Conservation (phyloP, 2,797 vertebrate genomes). For the Sebastes baramenuke region DNA sequence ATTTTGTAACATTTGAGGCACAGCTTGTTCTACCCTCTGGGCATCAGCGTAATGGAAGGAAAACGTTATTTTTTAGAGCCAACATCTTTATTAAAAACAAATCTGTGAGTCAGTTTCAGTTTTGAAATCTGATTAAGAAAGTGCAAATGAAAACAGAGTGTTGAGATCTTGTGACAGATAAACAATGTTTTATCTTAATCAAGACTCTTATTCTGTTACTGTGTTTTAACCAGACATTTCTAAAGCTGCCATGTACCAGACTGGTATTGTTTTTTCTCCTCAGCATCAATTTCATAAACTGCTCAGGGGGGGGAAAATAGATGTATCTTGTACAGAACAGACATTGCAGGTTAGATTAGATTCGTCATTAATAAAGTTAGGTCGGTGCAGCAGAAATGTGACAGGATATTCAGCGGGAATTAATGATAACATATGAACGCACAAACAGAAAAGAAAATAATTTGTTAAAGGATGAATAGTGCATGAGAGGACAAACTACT, state of each 20-base stretch:
- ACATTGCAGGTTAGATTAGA: constrained; percentile 8
- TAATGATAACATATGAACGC: background rate
- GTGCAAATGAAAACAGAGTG: background rate
- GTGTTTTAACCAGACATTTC: background rate
- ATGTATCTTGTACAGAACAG: background rate
- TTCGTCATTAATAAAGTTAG: constrained; percentile 2
- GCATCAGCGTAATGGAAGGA: background rate
- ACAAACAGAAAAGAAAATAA: background rate
- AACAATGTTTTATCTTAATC: constrained; percentile 4
- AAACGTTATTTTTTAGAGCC: background rate
- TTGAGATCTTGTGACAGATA: background rate
- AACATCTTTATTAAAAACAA: background rate
- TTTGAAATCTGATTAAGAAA: background rate
- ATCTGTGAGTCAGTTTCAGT: background rate
- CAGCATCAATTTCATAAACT: background rate
- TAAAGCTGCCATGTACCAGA: background rate
- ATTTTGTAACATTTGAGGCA: background rate
- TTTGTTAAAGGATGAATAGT: background rate
- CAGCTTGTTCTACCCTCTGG: constrained; percentile 6
- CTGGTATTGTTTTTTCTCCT: background rate
- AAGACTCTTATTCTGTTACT: background rate
- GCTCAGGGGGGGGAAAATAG: background rate
- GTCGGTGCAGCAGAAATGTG: background rate
- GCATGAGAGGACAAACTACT: background rate
- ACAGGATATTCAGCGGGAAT: background rate